Evolutionary conservation across 2,888 invertebrate species (phyloP).

Genomic region (Rosalia funebris): DNA sequence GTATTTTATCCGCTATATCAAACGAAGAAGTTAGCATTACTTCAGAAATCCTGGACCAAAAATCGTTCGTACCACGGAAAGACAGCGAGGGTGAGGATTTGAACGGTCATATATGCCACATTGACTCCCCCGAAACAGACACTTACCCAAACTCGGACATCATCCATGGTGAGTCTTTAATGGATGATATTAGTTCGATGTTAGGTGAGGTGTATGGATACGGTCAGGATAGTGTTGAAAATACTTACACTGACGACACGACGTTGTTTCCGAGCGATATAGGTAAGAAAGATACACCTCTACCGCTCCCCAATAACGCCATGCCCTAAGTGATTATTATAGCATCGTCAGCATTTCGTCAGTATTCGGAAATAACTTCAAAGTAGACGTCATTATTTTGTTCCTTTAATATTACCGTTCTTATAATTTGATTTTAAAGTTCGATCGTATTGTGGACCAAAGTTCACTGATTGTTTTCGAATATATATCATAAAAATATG

Average conservation of each 20-base stretch:
- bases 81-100: slow-evolving; percentile 65
- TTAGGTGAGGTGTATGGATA: slow-evolving; percentile 76
- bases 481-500: too few relatives aligned
- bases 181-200: slow-evolving; percentile 83
- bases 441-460: too few relatives aligned
- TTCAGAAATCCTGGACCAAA: slow-evolving; percentile 71
- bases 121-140: slow-evolving; percentile 87
- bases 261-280: slow-evolving; percentile 71
- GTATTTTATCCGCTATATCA: slow-evolving; percentile 72
- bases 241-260: slow-evolving; percentile 77
- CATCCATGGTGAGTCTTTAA: slow-evolving; percentile 80
- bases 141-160: slow-evolving; percentile 77
- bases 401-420: too few relatives aligned
- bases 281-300: slow-evolving; percentile 44
- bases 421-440: too few relatives aligned
- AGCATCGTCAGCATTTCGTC: slow-evolving; percentile 12
- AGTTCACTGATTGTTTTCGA: too few relatives aligned
- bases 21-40: slow-evolving; percentile 79
- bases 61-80: slow-evolving; percentile 62
- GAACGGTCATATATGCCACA: slow-evolving; percentile 76
- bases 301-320: slow-evolving; percentile 45
- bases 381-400: too few relatives aligned
- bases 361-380: neutral
- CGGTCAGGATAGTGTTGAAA: slow-evolving; percentile 68
- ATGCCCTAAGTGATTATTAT: slow-evolving; percentile 36